Evolutionary conservation across 2,797 vertebrate genomes (phyloP), one percentile per base, ranked within the genome.

Genomic region (Meriones psammophilus): DNA sequence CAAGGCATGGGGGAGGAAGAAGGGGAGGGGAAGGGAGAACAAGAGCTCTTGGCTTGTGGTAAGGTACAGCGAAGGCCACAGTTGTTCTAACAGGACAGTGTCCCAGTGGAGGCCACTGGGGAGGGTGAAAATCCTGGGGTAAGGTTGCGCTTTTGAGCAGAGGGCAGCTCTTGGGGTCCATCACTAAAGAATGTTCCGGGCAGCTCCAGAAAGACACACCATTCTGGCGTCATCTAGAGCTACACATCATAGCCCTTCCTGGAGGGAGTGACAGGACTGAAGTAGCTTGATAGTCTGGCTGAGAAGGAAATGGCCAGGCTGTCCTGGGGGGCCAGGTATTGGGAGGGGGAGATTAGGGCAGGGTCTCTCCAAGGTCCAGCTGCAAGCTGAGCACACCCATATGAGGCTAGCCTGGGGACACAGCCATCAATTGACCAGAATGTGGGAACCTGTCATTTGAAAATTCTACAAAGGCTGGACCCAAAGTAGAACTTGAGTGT

Each of bases 381-480:
- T 73, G 62, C 0, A 26, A 18, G 36, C 33, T 54, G 3, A 46
- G 26, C 69, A 3, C 2, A 42, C 2, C 10, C 39, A 24, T 8
- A 20, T 1, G 12, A 36, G n/a, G 39, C 50, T 79, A 60, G 71
- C 36, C 56, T 24, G 56, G 33, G 4, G 33, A 12, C 24, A 26
- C 33, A 56, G 8, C 10, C 4, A 74, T 18, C 20, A 87, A 28
- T 39, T 79, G 39, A 69, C 30, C 33, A 80, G 8, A 74, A 26
- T 28, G 22, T 28, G 42, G 2, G n/a, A 68, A 50, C 1, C 14
- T 46, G 56, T 73, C 89, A 64, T 9, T 74, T 9, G 56, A 64
- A 88, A 84, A 28, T 79, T 88, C 80, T 54, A 20, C 58, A 36
- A 88, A 76, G 81, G 60, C 88, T 88, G 64, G 20, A 85, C 42